Evolutionary conservation across 2,888 invertebrate genomes (phyloP), one percentile per base, ranked within the genome.

Genomic region (Tethea ocularis): DNA sequence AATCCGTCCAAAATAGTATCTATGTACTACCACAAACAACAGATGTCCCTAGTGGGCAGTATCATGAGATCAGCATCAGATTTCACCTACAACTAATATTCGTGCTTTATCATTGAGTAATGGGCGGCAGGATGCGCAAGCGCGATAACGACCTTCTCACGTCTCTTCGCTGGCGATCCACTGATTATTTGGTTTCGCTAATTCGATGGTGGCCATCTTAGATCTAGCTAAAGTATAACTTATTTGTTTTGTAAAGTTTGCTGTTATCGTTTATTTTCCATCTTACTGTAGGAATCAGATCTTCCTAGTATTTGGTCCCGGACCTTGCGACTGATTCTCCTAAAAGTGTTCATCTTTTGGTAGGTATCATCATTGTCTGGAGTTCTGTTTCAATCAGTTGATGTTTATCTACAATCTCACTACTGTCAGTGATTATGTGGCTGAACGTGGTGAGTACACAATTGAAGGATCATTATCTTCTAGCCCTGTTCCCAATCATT

Each of bases 51-150:
- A 46, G 46, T 20, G 68, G 56, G 65, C 63, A 58, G 41, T 17
- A 46, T 46, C 51, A 58, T 63, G 53, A 65, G 61, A 72, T 76
- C 68, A 58, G 77, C 69, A 80, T 83, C 78, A 76, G 81, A 82
- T 84, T 78, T 74, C 72, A 66, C 46, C 46, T 46, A 53, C 67
- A 61, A 78, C 81, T 79, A 77, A 80, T 78, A 79, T 78, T 83
- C 83, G 83, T 83, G 84, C 83, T 69, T 72, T 85, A 86, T 85
- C 85, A 56, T 62, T 81, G 79, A 84, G 70, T 83, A 82, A 85
- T 84, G 84, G 85, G 76, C 73, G 61, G 60, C 71, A 75, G 85
- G 85, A 86, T 85, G 80, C 69, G 66, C 69, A 55, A 61, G 67
- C 67, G 63, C 57, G 80, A 82, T 82, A 82, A 68, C 63, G 60